Evolutionary conservation across 92 coral and sea anemone species (phyloP).

Genomic region (Zoanthus gigantus): DNA sequence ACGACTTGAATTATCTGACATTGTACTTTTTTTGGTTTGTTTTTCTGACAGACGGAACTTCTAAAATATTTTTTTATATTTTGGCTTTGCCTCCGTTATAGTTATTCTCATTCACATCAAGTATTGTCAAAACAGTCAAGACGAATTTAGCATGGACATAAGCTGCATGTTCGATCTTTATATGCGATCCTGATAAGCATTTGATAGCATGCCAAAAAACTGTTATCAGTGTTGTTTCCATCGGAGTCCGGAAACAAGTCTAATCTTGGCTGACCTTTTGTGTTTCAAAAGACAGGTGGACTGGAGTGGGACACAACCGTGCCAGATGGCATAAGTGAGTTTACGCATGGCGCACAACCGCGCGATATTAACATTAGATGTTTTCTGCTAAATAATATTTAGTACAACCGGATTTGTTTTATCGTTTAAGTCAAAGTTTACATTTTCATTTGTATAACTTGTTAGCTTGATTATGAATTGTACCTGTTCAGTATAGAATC

Average conservation of each 20-base stretch:
- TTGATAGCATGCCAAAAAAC: background rate
- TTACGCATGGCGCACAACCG: background rate
- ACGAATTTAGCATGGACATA: background rate
- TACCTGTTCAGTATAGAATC: too few species aligned
- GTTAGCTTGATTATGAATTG: too few species aligned
- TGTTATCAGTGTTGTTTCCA: background rate
- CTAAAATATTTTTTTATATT: background rate
- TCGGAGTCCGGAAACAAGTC: background rate
- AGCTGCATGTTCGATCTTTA: background rate
- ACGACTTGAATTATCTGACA: slow-evolving; percentile 18
- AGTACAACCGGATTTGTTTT: too few species aligned
- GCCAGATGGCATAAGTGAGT: slow-evolving; percentile 4
- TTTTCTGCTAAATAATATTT: too few species aligned
- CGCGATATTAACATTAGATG: background rate
- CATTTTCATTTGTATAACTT: too few species aligned
- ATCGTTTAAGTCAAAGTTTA: too few species aligned
- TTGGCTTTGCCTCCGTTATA: background rate
- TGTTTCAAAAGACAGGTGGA: background rate
- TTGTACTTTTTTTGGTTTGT: background rate
- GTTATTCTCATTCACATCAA: background rate
- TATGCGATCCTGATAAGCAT: background rate
- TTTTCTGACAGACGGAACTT: too few species aligned
- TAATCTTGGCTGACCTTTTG: slow-evolving; percentile 13
- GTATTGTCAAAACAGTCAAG: background rate
- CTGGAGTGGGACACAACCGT: background rate